Percentiles rank a stretch among this genome's conserved stretches.
phyloP scores from a whole-genome alignment of 2,797 vertebrate species.

The Pempheris klunzingeri region DNA sequence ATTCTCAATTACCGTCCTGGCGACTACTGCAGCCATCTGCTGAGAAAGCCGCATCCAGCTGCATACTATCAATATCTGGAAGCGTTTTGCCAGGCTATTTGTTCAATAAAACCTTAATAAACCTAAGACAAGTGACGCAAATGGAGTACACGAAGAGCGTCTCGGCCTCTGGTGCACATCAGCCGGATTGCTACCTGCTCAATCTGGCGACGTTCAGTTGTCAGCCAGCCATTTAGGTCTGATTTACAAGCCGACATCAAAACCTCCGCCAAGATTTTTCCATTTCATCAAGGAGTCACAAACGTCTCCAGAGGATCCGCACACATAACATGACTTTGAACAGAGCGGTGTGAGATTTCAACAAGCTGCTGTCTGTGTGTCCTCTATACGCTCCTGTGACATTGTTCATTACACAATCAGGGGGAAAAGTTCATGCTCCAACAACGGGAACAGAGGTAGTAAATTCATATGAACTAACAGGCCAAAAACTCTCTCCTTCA shows the following conservation, averaged over 20 bases:
- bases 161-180: conserved; percentile 13
- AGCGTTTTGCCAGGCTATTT: conserved; percentile 29
- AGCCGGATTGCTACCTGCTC: conserved; percentile 47
- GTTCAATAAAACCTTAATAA: conserved; percentile 37
- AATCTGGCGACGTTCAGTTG: conserved; percentile 10
- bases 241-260: conserved; percentile 56
- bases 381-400: conserved; percentile 19
- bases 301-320: conserved; percentile 13
- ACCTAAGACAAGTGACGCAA: conserved; percentile 15
- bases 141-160: background rate
- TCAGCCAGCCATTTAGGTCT: conserved; percentile 25
- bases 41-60: conserved; percentile 37
- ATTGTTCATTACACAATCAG: conserved; percentile 26
- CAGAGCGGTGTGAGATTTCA: conserved; percentile 25
- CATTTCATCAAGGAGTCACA: conserved; percentile 51
- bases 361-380: conserved; percentile 25
- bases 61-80: conserved; percentile 45
- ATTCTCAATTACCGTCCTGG: conserved; percentile 18
- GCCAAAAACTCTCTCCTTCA: background rate
- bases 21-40: conserved; percentile 18
- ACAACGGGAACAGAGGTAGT: conserved; percentile 10
- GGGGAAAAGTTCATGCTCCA: conserved; percentile 23
- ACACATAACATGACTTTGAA: conserved; percentile 24
- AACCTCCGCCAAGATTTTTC: conserved; percentile 49
- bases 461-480: conserved; percentile 24